phyloP scores from a whole-genome alignment of 2,113 vertebrate species.

The Fulica atra region DNA sequence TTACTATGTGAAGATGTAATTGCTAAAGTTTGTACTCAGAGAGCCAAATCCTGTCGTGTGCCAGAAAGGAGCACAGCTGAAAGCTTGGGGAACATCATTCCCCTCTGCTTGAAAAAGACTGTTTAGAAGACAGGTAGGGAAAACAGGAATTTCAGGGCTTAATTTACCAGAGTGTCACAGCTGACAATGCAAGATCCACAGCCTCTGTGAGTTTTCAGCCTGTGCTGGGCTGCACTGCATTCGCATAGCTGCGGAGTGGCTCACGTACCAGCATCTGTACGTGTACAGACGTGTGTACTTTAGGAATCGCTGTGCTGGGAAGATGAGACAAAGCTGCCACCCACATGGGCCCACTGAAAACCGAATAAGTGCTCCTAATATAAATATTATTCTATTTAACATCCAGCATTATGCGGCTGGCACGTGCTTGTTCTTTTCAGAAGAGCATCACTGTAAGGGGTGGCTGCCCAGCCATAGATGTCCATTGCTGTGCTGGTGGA shows the following conservation, averaged over 20 bases:
- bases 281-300: not conserved
- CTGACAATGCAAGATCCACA: not conserved
- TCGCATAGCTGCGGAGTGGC: not conserved
- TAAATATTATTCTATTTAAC: conserved; percentile 10
- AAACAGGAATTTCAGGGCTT: not conserved
- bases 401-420: not conserved
- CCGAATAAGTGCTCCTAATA: not conserved
- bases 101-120: not conserved
- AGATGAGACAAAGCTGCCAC: not conserved
- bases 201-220: not conserved
- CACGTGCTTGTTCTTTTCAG: not conserved
- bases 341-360: not conserved
- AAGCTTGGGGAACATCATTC: not conserved
- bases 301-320: not conserved
- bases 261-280: not conserved
- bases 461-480: not conserved
- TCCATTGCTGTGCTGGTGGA: not conserved
- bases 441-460: not conserved
- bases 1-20: conserved; percentile 27
- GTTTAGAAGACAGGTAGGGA: not conserved
- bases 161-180: not conserved
- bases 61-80: not conserved
- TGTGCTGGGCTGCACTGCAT: not conserved
- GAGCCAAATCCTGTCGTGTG: not conserved
- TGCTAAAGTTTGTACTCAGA: not conserved